Evolutionary conservation across 2,797 vertebrate genomes (phyloP), one percentile per base, ranked within the genome.

Genomic region (Hypotaenidia okinawae): DNA sequence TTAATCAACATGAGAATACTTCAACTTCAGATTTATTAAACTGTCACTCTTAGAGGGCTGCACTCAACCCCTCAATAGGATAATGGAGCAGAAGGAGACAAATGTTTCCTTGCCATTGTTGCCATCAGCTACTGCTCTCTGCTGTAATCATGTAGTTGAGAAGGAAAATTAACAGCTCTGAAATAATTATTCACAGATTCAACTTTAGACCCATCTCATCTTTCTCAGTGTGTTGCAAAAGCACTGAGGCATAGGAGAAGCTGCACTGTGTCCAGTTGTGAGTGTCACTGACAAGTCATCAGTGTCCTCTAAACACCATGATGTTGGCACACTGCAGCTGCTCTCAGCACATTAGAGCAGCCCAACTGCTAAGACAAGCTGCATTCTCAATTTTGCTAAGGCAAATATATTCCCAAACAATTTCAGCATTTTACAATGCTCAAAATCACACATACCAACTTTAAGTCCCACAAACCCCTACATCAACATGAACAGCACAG

Each of bases 11-110:
- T 6, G 32, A 91, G 63, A 94, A 84, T 89, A 87, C 72, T 76
- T 95, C 91, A 91, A 57, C n/a, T 84, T 92, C 66, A 89, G 83
- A 91, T 94, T 95, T 95, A 96, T 94, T 94, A 88, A 95, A 91
- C 62, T 69, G 58, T 94, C 94, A 95, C 70, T 88, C 89, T 89
- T 76, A 30, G 81, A 95, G 64, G 77, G 66, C 80, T 91, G 86
- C 73, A 72, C 74, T 96, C 90, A 84, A 58, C 33, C 5, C 6
- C 87, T 80, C 83, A 91, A 78, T 41, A 86, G 70, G 62, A 69
- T 72, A 94, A 91, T 10, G 32, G 64, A 93, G 54, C 4, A 2
- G 76, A 91, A 32, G 54, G 70, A 96, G 68, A 96, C 77, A 30
- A 95, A 96, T 82, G 61, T 62, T 62, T 79, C 67, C 24, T 59